Base-by-base conservation (phyloP, 2,888 invertebrate genomes). In the Aspidiotus rigidus region DNA sequence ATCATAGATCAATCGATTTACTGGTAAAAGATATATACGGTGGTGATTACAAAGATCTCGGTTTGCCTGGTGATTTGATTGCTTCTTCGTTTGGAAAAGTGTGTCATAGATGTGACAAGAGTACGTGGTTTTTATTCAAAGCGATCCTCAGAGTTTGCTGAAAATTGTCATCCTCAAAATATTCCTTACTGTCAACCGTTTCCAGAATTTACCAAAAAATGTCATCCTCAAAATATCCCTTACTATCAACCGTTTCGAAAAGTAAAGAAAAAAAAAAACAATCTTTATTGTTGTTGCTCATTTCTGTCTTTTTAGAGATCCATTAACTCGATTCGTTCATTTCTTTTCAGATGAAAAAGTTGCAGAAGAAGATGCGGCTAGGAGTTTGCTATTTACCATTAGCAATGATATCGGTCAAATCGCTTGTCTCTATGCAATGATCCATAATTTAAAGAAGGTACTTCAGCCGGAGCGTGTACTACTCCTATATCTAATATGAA, bases 401-500 rank as follows among this genome's bases (percentile, higher is more conserved):
- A 84, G 85, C 75, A 86, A 86, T 76, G 85, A 86, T 74, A 85
- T 87, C 70, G 86, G 86, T n/a, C 86, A 87, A 78, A 83, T 86
- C 71, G 84, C 86, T 55, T 84, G 81, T 75, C 80, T 87, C 5
- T 84, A 86, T 74, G 86, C 86, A n/a, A 80, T 83, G 76, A 80
- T 84, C 73, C 83, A 85, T 74, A 80, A 81, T 17, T 78, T 86
- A 71, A 81, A 82, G 72, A 81, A 79, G 75, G 77, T 78, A 49
- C n/a, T 49, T 2, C 49, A 49, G 3, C n/a, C n/a, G 28, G 5
- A 28, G 28, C 28, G 5, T 28, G 28, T 28, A 28, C 5, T 28
- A 28, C 28, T 53, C 3, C 11, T 53, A 5, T n/a, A 5, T 5
- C 5, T 3, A 53, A n/a, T 53, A 3, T 53, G 11, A 11, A 5